These are phyloP conservation scores for Recurvirostra avosetta DNA, from an alignment of 2,113 vertebrate species.

Conservation along the genomic window DNA sequence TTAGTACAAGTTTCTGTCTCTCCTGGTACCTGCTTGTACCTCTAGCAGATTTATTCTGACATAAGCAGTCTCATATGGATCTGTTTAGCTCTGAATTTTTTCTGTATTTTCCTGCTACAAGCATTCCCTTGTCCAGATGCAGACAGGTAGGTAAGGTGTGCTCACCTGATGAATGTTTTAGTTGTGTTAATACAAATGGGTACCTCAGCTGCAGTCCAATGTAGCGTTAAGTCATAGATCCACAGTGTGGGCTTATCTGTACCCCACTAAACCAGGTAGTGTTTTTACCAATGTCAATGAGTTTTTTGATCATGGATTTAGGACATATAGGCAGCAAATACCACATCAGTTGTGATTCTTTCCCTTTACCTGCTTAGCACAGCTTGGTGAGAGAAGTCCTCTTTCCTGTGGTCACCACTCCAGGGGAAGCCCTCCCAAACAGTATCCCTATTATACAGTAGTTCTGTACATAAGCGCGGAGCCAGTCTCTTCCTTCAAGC, in stretches of 20 bases:
- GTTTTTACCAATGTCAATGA: not conserved
- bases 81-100: not conserved
- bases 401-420: not conserved
- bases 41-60: not conserved
- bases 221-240: not conserved
- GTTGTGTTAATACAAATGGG: not conserved
- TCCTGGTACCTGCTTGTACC: not conserved
- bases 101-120: not conserved
- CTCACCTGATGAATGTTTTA: not conserved
- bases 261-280: not conserved
- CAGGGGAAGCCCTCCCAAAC: not conserved
- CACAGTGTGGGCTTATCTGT: not conserved
- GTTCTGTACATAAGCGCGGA: not conserved
- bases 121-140: not conserved
- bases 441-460: not conserved
- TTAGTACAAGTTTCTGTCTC: not conserved
- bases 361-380: not conserved
- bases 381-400: not conserved
- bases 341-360: not conserved
- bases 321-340: not conserved
- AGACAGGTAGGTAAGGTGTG: not conserved
- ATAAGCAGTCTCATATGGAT: not conserved
- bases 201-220: not conserved
- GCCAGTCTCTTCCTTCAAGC: not conserved
- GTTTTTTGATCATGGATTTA: not conserved